Percentiles rank a stretch among this genome's conserved stretches.
phyloP scores from a whole-genome alignment of 2,113 vertebrate genomes.

The Xiphophorus couchianus region DNA sequence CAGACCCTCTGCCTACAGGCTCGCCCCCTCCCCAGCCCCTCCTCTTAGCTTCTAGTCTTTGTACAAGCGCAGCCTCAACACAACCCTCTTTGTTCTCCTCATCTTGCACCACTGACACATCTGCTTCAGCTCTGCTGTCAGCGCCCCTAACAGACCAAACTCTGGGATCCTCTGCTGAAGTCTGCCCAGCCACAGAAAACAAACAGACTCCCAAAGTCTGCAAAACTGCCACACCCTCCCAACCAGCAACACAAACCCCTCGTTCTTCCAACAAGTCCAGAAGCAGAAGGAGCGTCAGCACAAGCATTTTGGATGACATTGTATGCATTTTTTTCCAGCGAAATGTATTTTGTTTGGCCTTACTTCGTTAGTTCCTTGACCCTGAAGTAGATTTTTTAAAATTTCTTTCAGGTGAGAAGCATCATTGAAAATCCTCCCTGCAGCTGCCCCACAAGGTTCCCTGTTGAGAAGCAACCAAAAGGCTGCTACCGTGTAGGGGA shows the following conservation, averaged over 20 bases:
- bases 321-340: constrained; percentile 73
- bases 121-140: constrained; percentile 29
- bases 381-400: not conserved
- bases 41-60: constrained; percentile 45
- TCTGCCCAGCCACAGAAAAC: constrained; percentile 26
- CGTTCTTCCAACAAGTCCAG: constrained; percentile 82
- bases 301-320: constrained; percentile 89
- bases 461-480: constrained; percentile 94
- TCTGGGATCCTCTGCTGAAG: constrained; percentile 17
- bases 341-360: not conserved
- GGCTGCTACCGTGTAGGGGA: constrained; percentile 95
- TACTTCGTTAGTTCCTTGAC: too few species aligned
- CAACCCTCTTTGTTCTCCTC: constrained; percentile 68
- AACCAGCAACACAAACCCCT: constrained; percentile 36
- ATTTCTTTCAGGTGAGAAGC: constrained; percentile 85
- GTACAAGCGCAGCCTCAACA: constrained; percentile 59
- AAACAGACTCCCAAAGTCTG: constrained; percentile 24
- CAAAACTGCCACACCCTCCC: constrained; percentile 22
- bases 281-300: constrained; percentile 84
- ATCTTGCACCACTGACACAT: constrained; percentile 33
- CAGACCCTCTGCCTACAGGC: constrained; percentile 43
- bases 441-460: constrained; percentile 90
- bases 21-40: constrained; percentile 44
- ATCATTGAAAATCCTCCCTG: constrained; percentile 94
- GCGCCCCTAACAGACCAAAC: constrained; percentile 21